A percentile compares a stretch with the other conserved stretches of the same genome.
Evolutionary conservation across 2,888 invertebrate species (phyloP).

Genomic region (Nemotelus nigrinus): DNA sequence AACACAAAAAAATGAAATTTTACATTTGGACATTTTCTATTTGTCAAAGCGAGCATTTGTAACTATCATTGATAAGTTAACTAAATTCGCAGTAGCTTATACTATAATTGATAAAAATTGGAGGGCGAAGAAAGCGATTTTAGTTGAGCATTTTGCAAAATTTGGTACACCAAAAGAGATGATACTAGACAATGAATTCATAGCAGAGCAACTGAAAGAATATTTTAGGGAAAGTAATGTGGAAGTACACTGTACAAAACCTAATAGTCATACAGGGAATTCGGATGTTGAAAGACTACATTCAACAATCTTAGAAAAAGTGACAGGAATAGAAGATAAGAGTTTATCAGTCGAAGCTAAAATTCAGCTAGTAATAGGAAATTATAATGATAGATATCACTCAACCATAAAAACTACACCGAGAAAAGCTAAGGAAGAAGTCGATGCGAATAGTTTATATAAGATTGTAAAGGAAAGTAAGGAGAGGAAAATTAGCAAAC

Average conservation of each 20-base stretch:
- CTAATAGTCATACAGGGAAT: slow-evolving; percentile 8
- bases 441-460: slow-evolving; percentile 15
- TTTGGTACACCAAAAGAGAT: slow-evolving; percentile 48
- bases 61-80: slow-evolving; percentile 47
- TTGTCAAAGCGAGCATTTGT: slow-evolving; percentile 45
- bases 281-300: slow-evolving; percentile 45
- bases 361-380: slow-evolving; percentile 48
- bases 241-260: slow-evolving; percentile 49
- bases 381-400: slow-evolving; percentile 51
- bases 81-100: slow-evolving; percentile 27
- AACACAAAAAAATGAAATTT: slow-evolving; percentile 45
- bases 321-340: slow-evolving; percentile 47
- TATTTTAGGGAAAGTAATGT: slow-evolving; percentile 44
- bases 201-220: slow-evolving; percentile 42
- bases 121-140: slow-evolving; percentile 20
- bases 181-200: slow-evolving; percentile 49
- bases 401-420: slow-evolving; percentile 48
- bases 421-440: slow-evolving; percentile 48
- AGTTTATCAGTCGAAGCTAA: slow-evolving; percentile 47
- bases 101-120: slow-evolving; percentile 47
- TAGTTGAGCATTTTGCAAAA: background rate
- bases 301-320: slow-evolving; percentile 51
- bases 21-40: slow-evolving; percentile 47
- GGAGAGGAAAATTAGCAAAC: slow-evolving; percentile 42
- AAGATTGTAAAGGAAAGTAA: slow-evolving; percentile 40